These are phyloP conservation scores for Euspilapteryx auroguttella DNA, from an alignment of 2,888 invertebrate species.

Conservation along the genomic window DNA sequence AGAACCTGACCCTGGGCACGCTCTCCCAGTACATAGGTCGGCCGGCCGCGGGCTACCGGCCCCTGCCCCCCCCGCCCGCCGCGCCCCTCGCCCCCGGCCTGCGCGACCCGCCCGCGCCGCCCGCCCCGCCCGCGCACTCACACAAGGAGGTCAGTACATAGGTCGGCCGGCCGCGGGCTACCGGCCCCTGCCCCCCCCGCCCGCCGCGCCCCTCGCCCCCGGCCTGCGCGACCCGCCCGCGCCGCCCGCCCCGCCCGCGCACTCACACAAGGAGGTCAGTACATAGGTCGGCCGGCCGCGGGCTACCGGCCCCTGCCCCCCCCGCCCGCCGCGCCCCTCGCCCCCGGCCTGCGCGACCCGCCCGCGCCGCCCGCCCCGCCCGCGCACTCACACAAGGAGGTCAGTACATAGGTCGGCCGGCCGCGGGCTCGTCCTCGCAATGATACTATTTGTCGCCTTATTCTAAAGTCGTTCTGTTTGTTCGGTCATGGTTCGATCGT, in stretches of 20 bases:
- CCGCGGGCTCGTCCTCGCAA: slow-evolving; percentile 65
- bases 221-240: slow-evolving; percentile 66
- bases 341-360: slow-evolving; percentile 73
- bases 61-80: slow-evolving; percentile 83
- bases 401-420: slow-evolving; percentile 2
- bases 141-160: slow-evolving; percentile 1
- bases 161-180: slow-evolving; percentile 4
- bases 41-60: slow-evolving; percentile 84
- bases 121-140: slow-evolving; percentile 14
- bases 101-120: slow-evolving; percentile 61
- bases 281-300: too few species aligned
- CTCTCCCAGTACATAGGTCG: slow-evolving; percentile 92
- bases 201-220: slow-evolving; percentile 73
- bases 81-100: slow-evolving; percentile 73
- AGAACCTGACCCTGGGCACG: slow-evolving; percentile 90
- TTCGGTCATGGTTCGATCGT: too few species aligned
- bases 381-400: slow-evolving; percentile 5
- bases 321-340: slow-evolving; percentile 77
- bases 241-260: slow-evolving; percentile 17
- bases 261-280: not conserved
- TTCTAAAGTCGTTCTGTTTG: too few species aligned
- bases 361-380: slow-evolving; percentile 19
- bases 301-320: slow-evolving; percentile 12
- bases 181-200: slow-evolving; percentile 54
- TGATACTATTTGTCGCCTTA: too few species aligned